Evolutionary conservation across 2,797 vertebrate species (phyloP), one percentile per base, ranked within the genome.

Genomic region (Sphaeramia orbicularis): DNA sequence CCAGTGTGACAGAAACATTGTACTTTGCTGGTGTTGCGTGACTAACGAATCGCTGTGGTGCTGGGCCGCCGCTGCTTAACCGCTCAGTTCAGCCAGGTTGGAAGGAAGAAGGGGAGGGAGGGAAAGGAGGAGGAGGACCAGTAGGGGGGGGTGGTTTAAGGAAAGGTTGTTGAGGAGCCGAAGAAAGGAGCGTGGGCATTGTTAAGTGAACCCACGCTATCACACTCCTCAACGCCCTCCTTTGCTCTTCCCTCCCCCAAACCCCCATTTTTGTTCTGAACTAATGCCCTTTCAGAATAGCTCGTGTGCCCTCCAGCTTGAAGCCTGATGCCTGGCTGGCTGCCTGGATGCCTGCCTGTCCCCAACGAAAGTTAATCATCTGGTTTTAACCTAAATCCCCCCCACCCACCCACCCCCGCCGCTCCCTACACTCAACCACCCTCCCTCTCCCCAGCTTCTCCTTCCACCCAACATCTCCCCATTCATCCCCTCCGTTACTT

Each of bases 361-460:
- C 73, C 80, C 81, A 91, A 92, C 11, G 87, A 92, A 92, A 92
- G 91, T 92, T 93, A 92, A 93, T 93, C 90, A 83, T 84, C 77
- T 84, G 84, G 86, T 85, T 86, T 92, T 90, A 90, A 91, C 90
- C 91, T 90, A 91, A 83, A 86, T 89, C 78, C 41, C 74, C 58
- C 63, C 50, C 38, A 10, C 18, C 21, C 9, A 36, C 40, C 13
- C 18, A n/a, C 1, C 55, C 1, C 49, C 61, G 8, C 2, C 21
- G 1, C 16, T 7, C 52, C 27, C 15, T 40, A 6, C 13, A 32
- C 43, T 5, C 36, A 55, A 11, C 60, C 60, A 57, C 44, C 51
- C 56, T 15, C 53, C 53, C 60, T 37, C 42, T 43, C 36, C 24
- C 13, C 36, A 32, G 57, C 70, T 65, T 15, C 68, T 42, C 19